Evolutionary conservation across 2,113 vertebrate species (phyloP).

Genomic region (Verasper variegatus): DNA sequence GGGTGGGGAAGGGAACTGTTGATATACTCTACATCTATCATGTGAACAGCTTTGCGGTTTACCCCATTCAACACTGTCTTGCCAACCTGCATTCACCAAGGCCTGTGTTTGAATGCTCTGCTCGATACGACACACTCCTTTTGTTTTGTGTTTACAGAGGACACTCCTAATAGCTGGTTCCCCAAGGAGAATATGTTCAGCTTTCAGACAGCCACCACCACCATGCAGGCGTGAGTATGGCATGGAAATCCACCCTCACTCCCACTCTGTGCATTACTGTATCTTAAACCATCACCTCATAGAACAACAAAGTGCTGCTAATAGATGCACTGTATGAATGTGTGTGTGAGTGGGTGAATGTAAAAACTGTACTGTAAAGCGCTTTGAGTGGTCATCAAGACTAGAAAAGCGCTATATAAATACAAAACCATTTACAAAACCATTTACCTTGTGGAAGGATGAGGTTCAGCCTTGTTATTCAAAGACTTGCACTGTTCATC

Average conservation of each 20-base stretch:
- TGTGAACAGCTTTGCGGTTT: neutral
- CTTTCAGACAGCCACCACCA: slow-evolving; percentile 96
- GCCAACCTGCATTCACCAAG: neutral
- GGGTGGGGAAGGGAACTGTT: neutral
- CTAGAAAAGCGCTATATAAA: too few relatives aligned
- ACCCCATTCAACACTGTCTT: neutral
- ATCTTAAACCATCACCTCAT: slow-evolving; percentile 1
- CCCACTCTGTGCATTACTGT: slow-evolving; percentile 25
- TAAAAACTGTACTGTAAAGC: too few relatives aligned
- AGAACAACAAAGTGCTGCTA: too few relatives aligned
- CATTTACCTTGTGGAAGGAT: neutral
- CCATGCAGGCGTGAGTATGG: slow-evolving; percentile 98
- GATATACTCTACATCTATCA: neutral
- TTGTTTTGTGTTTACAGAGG: slow-evolving; percentile 83
- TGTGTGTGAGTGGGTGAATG: too few relatives aligned
- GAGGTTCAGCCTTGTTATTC: neutral
- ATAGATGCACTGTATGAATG: too few relatives aligned
- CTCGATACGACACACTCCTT: slow-evolving; percentile 1
- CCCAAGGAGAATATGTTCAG: slow-evolving; percentile 98
- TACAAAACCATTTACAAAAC: too few relatives aligned
- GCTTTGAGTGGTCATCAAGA: too few relatives aligned
- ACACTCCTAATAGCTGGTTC: slow-evolving; percentile 92
- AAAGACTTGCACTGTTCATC: too few relatives aligned
- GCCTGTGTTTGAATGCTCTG: neutral
- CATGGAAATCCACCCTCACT: slow-evolving; percentile 32